phyloP scores from a whole-genome alignment of 2,888 invertebrate genomes.

The Nomada goodeniana region DNA sequence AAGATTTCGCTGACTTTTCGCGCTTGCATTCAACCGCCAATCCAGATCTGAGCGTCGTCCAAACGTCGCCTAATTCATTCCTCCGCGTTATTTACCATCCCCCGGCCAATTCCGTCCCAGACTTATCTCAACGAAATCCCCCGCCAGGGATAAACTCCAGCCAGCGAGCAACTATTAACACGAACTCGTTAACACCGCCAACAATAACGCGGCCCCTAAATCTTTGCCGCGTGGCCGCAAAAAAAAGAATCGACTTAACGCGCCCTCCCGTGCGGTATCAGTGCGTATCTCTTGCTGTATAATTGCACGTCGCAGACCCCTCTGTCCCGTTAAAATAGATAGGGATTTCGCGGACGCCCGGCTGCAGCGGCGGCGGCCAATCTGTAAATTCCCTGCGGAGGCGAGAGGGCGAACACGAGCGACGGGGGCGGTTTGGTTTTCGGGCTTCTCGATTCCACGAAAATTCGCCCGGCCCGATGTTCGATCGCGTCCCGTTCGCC shows the following conservation, averaged over 20 bases:
- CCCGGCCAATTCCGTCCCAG: background rate
- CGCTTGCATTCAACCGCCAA: too few relatives aligned
- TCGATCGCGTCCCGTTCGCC: conserved; percentile 24
- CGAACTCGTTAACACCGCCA: conserved; percentile 22
- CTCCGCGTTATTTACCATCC: background rate
- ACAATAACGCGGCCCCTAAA: conserved; percentile 17
- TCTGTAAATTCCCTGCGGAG: conserved; percentile 49
- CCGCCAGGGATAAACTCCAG: background rate
- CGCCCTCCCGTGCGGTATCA: background rate
- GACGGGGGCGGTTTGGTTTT: conserved; percentile 2
- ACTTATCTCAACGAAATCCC: conserved; percentile 11
- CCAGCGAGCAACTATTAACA: background rate
- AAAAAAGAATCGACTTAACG: conserved; percentile 32
- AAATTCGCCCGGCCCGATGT: conserved; percentile 41
- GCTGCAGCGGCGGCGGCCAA: conserved; percentile 41
- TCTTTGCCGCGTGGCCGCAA: background rate
- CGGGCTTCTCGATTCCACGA: conserved; percentile 43
- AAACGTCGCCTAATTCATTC: too few relatives aligned
- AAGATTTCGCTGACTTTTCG: too few relatives aligned
- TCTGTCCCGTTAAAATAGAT: conserved; percentile 12
- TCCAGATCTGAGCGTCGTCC: background rate
- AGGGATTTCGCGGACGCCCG: conserved; percentile 31
- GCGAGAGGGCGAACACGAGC: background rate
- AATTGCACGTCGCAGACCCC: conserved; percentile 29
- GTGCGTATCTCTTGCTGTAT: conserved; percentile 22